Base-by-base conservation (phyloP, 2,888 invertebrate genomes). In the Celastrina argiolus region DNA sequence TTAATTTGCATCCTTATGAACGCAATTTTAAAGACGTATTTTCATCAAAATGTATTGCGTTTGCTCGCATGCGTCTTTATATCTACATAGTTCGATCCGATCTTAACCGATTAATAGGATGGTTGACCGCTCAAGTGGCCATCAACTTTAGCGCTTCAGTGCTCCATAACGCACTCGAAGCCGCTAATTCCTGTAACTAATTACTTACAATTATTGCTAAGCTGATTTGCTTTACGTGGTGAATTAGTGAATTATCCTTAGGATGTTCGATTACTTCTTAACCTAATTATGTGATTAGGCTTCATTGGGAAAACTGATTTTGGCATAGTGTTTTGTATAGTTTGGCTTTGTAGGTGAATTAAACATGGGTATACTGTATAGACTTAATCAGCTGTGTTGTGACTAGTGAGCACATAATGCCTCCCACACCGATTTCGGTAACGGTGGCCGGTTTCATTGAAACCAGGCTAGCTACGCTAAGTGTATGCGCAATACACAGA, bases 21-120 rank as follows among this genome's bases (percentile, higher is more conserved):
- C 18, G n/a, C n/a, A n/a, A 51, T 51, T 51, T 51, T 22, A 45
- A 51, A 26, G n/a, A n/a, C n/a, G n/a, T 10, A 51, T 51, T 26
- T 5, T 22, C 12, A 10, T 12, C 18, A 45, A 51, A 22, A 51
- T 12, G 4, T 12, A 51, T 51, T 4, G 7, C 14, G 14, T 22
- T 22, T 22, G 22, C 51, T 26, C 22, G 14, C 12, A 66, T 71
- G 68, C 65, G 65, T 67, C 51, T 68, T 65, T n/a, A 67, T 58
- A 59, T 41, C 26, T 12, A n/a, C 39, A 39, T 36, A 18, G 34
- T 69, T 51, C 51, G 22, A 51, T 51, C 22, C 12, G 51, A 51
- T 51, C 51, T 51, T 51, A 51, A 51, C 51, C 51, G 51, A 51
- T 51, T 51, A 51, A 51, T 22, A 51, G 51, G 51, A 51, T 51